Base-by-base conservation (phyloP, 2,888 invertebrate genomes). In the Digitonthophagus gazella region DNA sequence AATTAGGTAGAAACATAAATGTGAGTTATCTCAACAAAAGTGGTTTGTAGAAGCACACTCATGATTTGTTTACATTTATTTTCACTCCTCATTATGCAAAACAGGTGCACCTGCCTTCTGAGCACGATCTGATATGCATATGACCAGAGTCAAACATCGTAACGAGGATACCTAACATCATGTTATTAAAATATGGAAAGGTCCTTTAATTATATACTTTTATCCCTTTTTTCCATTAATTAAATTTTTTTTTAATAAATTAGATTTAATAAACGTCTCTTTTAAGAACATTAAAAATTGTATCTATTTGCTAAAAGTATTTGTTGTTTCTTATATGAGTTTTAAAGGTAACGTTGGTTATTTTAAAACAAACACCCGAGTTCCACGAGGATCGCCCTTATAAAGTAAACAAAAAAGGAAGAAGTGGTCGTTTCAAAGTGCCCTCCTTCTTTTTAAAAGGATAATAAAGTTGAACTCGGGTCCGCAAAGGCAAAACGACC, bases 401-500 rank as follows among this genome's bases (percentile, higher is more conserved):
- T 8, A 3, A 44, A 44, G 11, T 11, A 44, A 44, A 44, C 6
- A 44, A 44, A 44, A 8, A 11, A 8, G 28, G 28, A 44, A 11
- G 28, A 44, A 11, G 28, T 8, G 28, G 28, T 11, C 28, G 28
- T 44, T 44, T 44, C 28, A 44, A 44, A 44, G 28, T 44, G 28
- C 28, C 28, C 28, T 44, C 28, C 28, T 44, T 61, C 61, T 20
- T 4, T 61, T 61, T 61, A 61, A 65, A 69, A 65, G 54, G 56
- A 69, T 65, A 69, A 69, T 69, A 69, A 69, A 65, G 65, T 58
- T 66, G 58, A 69, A 69, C 66, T 69, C 65, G 55, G 68, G 19
- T 61, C 54, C 55, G 65, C 55, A 58, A 66, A 20, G 61, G 20
- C 20, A 61, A 61, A 61, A 20, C 19, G 61, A 61, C 19, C 18